Percentiles rank a stretch among this genome's conserved stretches.
These are phyloP conservation scores for Drosophila mulleri DNA, from an alignment of 2,888 invertebrate species.

Conservation along the genomic window DNA sequence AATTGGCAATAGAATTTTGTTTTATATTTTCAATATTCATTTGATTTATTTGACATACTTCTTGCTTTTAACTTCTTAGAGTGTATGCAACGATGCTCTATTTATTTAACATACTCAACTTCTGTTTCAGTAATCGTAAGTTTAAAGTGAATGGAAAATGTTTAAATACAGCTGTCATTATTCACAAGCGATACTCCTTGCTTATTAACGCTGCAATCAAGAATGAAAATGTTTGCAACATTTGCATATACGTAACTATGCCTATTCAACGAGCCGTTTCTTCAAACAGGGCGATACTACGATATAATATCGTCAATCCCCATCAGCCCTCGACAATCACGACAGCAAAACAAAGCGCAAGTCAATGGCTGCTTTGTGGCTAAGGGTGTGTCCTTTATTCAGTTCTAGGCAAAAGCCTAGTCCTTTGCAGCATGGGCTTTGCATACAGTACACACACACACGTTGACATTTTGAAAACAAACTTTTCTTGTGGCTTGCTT, in stretches of 20 bases:
- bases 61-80: no score
- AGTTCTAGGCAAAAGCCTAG: conserved; percentile 29
- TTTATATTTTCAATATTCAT: no score
- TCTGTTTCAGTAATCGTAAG: neutral
- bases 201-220: neutral
- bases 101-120: no score
- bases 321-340: conserved; percentile 4
- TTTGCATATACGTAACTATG: neutral
- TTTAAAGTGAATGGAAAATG: conserved; percentile 36
- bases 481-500: conserved; percentile 63
- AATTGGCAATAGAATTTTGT: no score
- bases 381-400: conserved; percentile 45
- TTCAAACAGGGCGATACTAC: neutral
- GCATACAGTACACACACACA: conserved; percentile 15
- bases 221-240: neutral
- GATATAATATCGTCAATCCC: conserved; percentile 9
- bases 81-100: no score
- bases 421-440: conserved; percentile 27
- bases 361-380: conserved; percentile 29
- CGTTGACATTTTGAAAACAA: conserved; percentile 39
- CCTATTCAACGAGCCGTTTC: neutral
- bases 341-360: conserved; percentile 11
- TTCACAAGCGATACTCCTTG: neutral
- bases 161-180: conserved; percentile 8
- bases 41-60: no score